A percentile compares a stretch with the other conserved stretches of the same genome.
Conservation (phyloP, 2,113 vertebrate species). For the Gymnocephalus cernua region DNA sequence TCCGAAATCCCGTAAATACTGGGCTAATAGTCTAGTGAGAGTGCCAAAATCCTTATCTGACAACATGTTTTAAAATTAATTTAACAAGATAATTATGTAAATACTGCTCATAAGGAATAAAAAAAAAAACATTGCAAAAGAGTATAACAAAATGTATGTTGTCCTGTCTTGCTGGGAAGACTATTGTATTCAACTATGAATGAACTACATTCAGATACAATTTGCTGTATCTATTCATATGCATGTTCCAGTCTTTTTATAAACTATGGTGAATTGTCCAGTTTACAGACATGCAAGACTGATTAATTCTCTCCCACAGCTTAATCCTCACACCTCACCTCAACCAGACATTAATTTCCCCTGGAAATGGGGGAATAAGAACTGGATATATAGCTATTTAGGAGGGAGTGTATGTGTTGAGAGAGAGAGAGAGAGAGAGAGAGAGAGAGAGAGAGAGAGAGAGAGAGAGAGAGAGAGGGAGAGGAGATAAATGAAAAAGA, state of each 20-base stretch:
- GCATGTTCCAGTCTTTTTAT: constrained; percentile 48
- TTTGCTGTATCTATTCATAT: constrained; percentile 35
- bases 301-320: constrained; percentile 55
- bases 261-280: constrained; percentile 49
- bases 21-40: not conserved
- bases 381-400: constrained; percentile 56
- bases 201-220: constrained; percentile 28
- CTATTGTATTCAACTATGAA: constrained; percentile 23
- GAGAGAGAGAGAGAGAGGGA: constrained; percentile 9
- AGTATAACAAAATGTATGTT: not conserved
- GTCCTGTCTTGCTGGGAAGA: not conserved
- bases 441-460: constrained; percentile 15
- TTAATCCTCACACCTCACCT: constrained; percentile 52
- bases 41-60: not conserved
- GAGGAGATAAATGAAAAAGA: constrained; percentile 32
- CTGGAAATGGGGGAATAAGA: constrained; percentile 48
- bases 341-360: constrained; percentile 57
- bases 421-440: constrained; percentile 4
- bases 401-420: constrained; percentile 32
- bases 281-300: constrained; percentile 36
- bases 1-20: not conserved
- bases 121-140: constrained; percentile 2
- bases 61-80: not conserved
- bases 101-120: not conserved
- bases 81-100: constrained; percentile 13